A percentile compares a stretch with the other conserved stretches of the same genome.
Evolutionary conservation across 1,140 invertebrate genomes (phyloP).

Genomic region (Armadillidium nasatum): DNA sequence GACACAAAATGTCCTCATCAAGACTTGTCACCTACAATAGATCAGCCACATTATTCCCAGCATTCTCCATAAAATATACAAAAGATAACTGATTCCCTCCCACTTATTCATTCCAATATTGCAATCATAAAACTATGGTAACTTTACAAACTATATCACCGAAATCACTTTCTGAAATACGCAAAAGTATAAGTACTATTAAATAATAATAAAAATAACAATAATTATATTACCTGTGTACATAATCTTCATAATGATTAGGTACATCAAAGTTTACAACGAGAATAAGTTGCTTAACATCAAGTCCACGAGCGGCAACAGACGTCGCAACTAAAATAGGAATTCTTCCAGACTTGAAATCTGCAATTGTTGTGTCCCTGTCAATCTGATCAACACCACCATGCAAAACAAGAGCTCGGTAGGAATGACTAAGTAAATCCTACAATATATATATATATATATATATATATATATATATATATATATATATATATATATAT

Average conservation of each 20-base stretch:
- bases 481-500: constrained; percentile 17
- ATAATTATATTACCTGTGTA: constrained; percentile 72
- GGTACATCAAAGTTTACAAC: constrained; percentile 99
- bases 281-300: constrained; percentile 95
- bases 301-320: constrained; percentile 67
- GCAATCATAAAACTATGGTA: too few species aligned
- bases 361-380: constrained; percentile 92
- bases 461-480: not conserved
- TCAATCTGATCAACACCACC: constrained; percentile 99
- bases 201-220: not conserved
- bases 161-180: not conserved
- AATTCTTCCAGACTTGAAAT: constrained; percentile 90
- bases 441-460: constrained; percentile 57
- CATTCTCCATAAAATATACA: constrained; percentile 13
- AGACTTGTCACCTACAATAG: too few species aligned
- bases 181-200: not conserved
- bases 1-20: too few species aligned
- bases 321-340: constrained; percentile 57
- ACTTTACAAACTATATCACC: not conserved
- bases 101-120: too few species aligned
- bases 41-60: too few species aligned
- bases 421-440: constrained; percentile 94
- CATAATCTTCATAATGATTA: constrained; percentile 99
- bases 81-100: too few species aligned
- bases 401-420: constrained; percentile 92